These are phyloP conservation scores for Pollenia amentaria DNA, from an alignment of 2,888 invertebrate genomes.

Conservation along the genomic window DNA sequence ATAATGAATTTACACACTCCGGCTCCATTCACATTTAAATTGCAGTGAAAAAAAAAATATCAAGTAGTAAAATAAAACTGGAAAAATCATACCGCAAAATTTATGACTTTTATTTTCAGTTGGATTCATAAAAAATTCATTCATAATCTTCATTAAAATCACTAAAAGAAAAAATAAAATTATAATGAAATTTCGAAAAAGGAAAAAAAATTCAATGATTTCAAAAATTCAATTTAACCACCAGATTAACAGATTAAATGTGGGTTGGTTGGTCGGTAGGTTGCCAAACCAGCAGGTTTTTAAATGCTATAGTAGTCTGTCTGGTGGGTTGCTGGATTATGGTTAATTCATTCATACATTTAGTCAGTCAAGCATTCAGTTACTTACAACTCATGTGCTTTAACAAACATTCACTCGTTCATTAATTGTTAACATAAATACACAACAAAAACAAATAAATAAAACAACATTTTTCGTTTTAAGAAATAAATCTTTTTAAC, in stretches of 20 bases:
- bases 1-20: slow-evolving; percentile 6
- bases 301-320: neutral
- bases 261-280: slow-evolving; percentile 65
- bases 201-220: slow-evolving; percentile 29
- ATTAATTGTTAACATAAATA: slow-evolving; percentile 57
- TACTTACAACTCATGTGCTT: neutral
- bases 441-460: slow-evolving; percentile 31
- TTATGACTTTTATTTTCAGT: slow-evolving; percentile 53
- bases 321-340: slow-evolving; percentile 34
- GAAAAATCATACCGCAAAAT: neutral
- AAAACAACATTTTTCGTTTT: slow-evolving; percentile 34
- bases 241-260: slow-evolving; percentile 44
- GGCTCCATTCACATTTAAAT: neutral
- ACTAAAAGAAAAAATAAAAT: neutral
- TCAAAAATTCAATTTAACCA: neutral
- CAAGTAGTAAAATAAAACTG: neutral
- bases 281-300: slow-evolving; percentile 2
- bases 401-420: neutral
- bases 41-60: slow-evolving; percentile 3
- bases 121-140: slow-evolving; percentile 23
- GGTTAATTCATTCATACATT: slow-evolving; percentile 66
- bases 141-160: slow-evolving; percentile 43
- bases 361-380: slow-evolving; percentile 14
- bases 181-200: neutral
- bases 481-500: slow-evolving; percentile 15